These are phyloP conservation scores for Pristionchus japonicus DNA, from an alignment of 2,888 invertebrate species.

Conservation along the genomic window DNA sequence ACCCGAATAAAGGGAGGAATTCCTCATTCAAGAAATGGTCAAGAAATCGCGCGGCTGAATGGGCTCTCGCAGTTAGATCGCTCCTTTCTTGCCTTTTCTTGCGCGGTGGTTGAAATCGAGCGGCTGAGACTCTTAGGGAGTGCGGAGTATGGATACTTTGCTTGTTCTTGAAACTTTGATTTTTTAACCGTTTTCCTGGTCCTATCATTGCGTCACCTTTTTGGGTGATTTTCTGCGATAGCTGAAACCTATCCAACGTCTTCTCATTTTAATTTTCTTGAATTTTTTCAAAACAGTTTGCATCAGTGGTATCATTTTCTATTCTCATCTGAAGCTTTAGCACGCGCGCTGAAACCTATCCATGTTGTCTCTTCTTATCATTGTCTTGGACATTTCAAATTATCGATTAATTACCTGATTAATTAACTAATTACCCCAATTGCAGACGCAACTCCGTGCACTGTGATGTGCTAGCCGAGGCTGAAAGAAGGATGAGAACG, in stretches of 20 bases:
- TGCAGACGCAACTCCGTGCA: conserved; percentile 70
- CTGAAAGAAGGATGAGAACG: conserved; percentile 51
- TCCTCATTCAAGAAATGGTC: conserved; percentile 32
- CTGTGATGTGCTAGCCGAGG: conserved; percentile 59
- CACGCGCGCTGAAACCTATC: no score
- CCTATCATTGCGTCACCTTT: background rate
- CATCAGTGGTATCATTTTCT: no score
- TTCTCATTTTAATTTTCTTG: background rate
- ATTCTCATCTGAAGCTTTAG: no score
- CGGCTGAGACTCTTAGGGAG: no score
- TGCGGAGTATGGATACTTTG: no score
- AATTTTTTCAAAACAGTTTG: conserved; percentile 5
- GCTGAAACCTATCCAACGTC: background rate
- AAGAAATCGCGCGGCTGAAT: conserved; percentile 14
- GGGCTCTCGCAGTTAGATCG: conserved; percentile 30
- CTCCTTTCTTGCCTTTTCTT: background rate
- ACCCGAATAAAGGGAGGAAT: background rate
- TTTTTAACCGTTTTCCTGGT: no score
- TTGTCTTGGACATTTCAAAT: no score
- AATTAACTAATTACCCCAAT: conserved; percentile 43
- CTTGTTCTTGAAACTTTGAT: no score
- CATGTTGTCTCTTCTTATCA: conserved; percentile 26
- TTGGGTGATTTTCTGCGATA: background rate
- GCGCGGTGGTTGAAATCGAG: background rate
- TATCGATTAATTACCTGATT: no score